Base-by-base conservation (phyloP, 2,113 vertebrate genomes). In the Thunnus maccoyii region DNA sequence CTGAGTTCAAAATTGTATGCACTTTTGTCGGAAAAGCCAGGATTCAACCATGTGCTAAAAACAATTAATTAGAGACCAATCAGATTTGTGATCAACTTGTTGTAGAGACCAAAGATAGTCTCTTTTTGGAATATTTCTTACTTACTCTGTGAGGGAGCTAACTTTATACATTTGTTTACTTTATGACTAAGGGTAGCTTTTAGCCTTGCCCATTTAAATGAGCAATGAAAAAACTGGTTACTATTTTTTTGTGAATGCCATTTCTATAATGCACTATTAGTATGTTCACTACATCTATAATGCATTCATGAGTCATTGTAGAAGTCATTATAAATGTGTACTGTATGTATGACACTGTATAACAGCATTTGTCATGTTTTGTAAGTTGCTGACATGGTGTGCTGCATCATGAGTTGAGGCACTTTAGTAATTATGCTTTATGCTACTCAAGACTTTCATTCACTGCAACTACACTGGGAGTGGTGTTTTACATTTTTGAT, bases 91-190 rank as follows among this genome's bases (percentile, higher is more conserved):
- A 66, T 71, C 10, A 52, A 20, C 12, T 57, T 72, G 54, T 60
- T 77, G 54, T 61, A 47, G 30, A 58, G 4, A 41, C 20, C 48
- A 70, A 78, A 52, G 32, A 70, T 36, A 12, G 5, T 36, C 14
- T 69, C 6, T 22, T 61, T 64, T 57, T 14, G 8, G 3, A 12
- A 7, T 32, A 46, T 41, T 81, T 61, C 2, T 65, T 13, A 2
- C 44, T 14, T 57, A 36, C 57, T 66, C 54, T 54, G 48, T 55
- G 41, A 66, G 5, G 30, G 71, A 46, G 27, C 20, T 25, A 6
- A 61, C 15, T 68, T 46, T 47, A 57, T 58, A 32, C 1, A 54
- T 63, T 32, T 56, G 15, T 73, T 83, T 68, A 72, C 16, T 58
- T 78, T 48, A 13, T 48, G 54, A 60, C 32, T 41, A 58, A 73